Conservation (phyloP, 2,797 vertebrate genomes). For the Lophura swinhoii region DNA sequence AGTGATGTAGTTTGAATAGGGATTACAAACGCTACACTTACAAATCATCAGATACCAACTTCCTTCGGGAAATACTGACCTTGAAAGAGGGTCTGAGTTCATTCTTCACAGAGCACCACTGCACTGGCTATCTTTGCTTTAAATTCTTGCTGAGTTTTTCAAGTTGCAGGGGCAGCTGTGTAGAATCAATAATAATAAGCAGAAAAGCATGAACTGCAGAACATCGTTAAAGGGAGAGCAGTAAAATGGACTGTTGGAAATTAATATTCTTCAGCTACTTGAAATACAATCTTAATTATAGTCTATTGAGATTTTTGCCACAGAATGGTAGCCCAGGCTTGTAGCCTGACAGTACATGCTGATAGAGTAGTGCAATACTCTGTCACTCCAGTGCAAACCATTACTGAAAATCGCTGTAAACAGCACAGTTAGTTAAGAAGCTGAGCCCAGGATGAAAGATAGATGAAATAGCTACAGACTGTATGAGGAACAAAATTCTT, state of each 20-base stretch:
- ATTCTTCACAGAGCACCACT: background rate
- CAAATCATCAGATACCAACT: background rate
- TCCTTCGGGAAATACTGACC: background rate
- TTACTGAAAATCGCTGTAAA: background rate
- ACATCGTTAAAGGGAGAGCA: background rate
- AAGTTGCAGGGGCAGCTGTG: background rate
- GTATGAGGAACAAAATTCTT: background rate
- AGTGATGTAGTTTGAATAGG: background rate
- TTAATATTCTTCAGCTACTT: background rate
- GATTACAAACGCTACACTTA: background rate
- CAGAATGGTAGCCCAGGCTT: background rate
- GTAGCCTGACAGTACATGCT: background rate
- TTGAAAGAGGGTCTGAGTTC: background rate
- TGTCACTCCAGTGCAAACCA: background rate
- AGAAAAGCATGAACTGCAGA: background rate
- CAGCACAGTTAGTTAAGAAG: background rate
- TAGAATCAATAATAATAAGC: background rate
- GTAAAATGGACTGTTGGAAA: background rate
- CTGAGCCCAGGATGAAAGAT: background rate
- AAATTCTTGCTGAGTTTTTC: background rate
- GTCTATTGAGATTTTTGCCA: background rate
- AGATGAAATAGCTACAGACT: conserved; percentile 3
- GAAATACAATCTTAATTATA: background rate
- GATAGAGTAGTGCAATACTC: background rate
- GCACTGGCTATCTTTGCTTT: background rate